Conservation (phyloP, 37 sponge, comb jelly and placozoan species). For the Amphimedon queenslandica region DNA sequence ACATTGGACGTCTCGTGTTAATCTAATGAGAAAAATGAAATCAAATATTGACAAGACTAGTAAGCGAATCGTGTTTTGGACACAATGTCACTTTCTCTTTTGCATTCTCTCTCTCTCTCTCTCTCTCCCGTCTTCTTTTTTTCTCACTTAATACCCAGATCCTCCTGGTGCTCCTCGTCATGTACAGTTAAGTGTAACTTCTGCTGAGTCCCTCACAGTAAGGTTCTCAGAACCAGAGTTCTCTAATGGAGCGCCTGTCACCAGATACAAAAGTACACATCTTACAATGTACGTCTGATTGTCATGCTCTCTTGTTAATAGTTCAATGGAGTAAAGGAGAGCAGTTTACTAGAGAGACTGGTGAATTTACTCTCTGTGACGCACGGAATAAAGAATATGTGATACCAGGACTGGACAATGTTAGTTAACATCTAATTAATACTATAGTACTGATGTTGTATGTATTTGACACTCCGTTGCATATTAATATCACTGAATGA, state of each 20-base stretch:
- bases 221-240: constrained; percentile 42
- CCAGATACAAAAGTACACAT: constrained; percentile 72
- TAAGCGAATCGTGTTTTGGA: not conserved
- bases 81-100: no score
- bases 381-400: constrained; percentile 48
- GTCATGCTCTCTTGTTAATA: constrained; percentile 13
- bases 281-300: no score
- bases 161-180: constrained; percentile 52
- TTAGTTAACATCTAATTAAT: constrained; percentile 5
- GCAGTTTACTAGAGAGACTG: constrained; percentile 35
- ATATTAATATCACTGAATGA: no score
- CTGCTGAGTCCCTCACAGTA: constrained; percentile 51
- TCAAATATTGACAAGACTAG: not conserved
- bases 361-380: constrained; percentile 66
- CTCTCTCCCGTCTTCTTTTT: not conserved
- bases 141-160: constrained; percentile 3
- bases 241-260: constrained; percentile 42
- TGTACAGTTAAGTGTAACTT: constrained; percentile 49
- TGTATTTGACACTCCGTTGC: not conserved
- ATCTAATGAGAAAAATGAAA: not conserved
- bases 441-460: not conserved
- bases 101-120: no score
- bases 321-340: constrained; percentile 74
- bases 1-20: not conserved
- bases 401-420: constrained; percentile 69